Evolutionary conservation across 2,113 vertebrate species (phyloP).

Genomic region (Chamaea fasciata): DNA sequence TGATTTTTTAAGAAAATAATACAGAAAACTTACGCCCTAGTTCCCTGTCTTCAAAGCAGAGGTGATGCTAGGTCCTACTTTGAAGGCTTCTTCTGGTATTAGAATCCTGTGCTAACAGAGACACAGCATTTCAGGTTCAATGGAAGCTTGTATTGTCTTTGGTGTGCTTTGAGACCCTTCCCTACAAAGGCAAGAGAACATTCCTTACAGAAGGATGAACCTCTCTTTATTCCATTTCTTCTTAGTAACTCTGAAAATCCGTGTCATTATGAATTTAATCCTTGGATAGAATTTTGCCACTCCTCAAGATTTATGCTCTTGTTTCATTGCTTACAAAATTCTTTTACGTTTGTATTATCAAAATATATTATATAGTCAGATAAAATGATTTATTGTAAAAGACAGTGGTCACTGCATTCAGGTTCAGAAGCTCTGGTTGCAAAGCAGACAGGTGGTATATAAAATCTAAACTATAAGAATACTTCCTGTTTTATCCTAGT

Average conservation of each 20-base stretch:
- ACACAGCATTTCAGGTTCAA: background rate
- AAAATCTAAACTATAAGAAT: background rate
- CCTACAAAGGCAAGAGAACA: background rate
- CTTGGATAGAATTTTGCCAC: background rate
- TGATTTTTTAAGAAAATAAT: background rate
- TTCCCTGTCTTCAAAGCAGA: background rate
- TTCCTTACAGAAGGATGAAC: background rate
- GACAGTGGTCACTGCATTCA: background rate
- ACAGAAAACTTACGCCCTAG: background rate
- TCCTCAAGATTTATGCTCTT: background rate
- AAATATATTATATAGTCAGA: background rate
- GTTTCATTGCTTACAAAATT: background rate
- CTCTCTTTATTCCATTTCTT: background rate
- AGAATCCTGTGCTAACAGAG: background rate
- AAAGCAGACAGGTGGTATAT: background rate
- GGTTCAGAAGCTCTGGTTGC: background rate
- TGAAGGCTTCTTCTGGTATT: background rate
- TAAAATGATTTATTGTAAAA: background rate
- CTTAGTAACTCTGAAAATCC: background rate
- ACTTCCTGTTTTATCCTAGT: background rate
- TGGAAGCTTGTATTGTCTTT: background rate
- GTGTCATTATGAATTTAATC: background rate
- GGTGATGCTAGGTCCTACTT: background rate
- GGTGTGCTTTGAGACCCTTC: background rate
- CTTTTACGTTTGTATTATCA: background rate